Evolutionary conservation across 2,113 vertebrate genomes (phyloP).

Genomic region (Cheilinus undulatus): DNA sequence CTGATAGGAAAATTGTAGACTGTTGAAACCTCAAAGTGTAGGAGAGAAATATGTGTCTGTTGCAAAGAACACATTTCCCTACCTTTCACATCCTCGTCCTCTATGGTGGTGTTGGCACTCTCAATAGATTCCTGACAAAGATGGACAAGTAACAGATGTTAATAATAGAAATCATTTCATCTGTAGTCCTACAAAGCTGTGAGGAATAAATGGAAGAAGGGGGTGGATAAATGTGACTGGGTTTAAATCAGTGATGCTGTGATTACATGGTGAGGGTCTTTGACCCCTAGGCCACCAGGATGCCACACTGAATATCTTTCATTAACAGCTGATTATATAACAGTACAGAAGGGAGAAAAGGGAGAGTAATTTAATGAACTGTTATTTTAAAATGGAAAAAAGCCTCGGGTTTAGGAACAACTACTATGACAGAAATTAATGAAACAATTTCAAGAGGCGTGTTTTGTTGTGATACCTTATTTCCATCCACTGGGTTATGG

Average conservation of each 20-base stretch:
- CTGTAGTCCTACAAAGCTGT: too few relatives aligned
- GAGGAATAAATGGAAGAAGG: neutral
- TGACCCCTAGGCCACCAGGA: neutral
- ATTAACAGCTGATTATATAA: conserved; percentile 5
- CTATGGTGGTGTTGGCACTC: conserved; percentile 97
- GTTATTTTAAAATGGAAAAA: neutral
- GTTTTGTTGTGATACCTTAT: conserved; percentile 88
- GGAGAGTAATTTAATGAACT: neutral
- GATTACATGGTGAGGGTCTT: conserved; percentile 8
- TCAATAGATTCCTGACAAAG: conserved; percentile 93
- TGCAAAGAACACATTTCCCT: conserved; percentile 38
- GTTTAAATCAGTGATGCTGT: neutral
- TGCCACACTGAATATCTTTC: neutral
- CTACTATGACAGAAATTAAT: neutral
- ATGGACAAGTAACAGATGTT: conserved; percentile 25
- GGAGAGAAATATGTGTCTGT: neutral
- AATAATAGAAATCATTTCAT: too few relatives aligned
- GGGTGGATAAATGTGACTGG: neutral
- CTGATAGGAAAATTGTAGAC: neutral
- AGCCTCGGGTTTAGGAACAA: too few relatives aligned
- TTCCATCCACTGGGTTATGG: conserved; percentile 97
- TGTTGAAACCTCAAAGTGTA: neutral
- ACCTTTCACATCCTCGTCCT: conserved; percentile 99
- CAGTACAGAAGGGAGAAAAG: neutral
- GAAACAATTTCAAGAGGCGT: neutral